A percentile compares a stretch with the other conserved stretches of the same genome.
phyloP scores from a whole-genome alignment of 2,797 vertebrate species.

The Semotilus atromaculatus region DNA sequence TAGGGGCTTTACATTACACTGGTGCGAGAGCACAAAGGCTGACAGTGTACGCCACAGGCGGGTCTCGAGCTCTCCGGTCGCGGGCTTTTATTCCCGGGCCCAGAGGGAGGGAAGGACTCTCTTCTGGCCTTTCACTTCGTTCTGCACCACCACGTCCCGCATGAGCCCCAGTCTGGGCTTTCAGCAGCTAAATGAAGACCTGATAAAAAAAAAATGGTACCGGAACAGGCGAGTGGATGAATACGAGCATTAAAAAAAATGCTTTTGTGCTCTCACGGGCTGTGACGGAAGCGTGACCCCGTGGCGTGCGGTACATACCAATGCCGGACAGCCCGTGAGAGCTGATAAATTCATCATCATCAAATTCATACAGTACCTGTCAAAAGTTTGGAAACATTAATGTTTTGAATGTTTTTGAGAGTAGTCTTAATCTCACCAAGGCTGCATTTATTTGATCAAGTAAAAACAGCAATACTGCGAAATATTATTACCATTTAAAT shows the following conservation, averaged over 20 bases:
- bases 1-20: slow-evolving; percentile 53
- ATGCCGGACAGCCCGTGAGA: neutral
- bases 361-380: too few species aligned
- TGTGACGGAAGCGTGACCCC: slow-evolving; percentile 39
- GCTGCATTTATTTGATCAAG: too few species aligned
- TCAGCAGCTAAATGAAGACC: slow-evolving; percentile 77
- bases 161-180: slow-evolving; percentile 69
- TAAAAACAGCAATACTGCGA: too few species aligned
- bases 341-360: neutral
- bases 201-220: slow-evolving; percentile 75
- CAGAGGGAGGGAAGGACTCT: slow-evolving; percentile 78
- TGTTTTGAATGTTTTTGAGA: too few species aligned
- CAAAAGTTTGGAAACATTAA: too few species aligned
- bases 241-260: slow-evolving; percentile 22
- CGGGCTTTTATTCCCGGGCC: slow-evolving; percentile 53
- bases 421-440: too few species aligned
- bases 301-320: slow-evolving; percentile 39
- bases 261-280: slow-evolving; percentile 43
- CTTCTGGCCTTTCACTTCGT: slow-evolving; percentile 66
- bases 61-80: slow-evolving; percentile 37
- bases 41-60: slow-evolving; percentile 54
- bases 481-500: too few species aligned
- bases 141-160: slow-evolving; percentile 75
- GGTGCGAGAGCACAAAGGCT: slow-evolving; percentile 56
- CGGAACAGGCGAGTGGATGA: slow-evolving; percentile 65